These are phyloP conservation scores for Beaufortia kweichowensis DNA, from an alignment of 2,113 vertebrate species.

Conservation along the genomic window DNA sequence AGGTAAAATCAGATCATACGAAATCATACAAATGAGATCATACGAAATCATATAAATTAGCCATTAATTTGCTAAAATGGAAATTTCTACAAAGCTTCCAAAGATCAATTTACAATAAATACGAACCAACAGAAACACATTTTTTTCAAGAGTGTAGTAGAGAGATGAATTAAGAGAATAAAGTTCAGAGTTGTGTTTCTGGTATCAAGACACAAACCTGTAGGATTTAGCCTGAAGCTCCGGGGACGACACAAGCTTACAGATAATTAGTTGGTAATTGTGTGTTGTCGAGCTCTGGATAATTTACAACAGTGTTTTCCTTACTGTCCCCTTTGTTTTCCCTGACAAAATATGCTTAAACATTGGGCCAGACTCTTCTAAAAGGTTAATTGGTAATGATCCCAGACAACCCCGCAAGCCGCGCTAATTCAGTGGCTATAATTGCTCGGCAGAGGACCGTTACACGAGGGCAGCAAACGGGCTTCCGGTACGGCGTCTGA, in stretches of 20 bases:
- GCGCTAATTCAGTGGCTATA: constrained; percentile 36
- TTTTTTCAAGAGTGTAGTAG: not conserved
- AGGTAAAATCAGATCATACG: too few species aligned
- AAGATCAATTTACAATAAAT: too few species aligned
- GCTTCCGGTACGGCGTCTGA: not conserved
- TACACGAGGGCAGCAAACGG: constrained; percentile 29
- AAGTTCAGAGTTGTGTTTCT: not conserved
- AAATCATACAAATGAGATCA: too few species aligned
- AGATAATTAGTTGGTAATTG: constrained; percentile 37
- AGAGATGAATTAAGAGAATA: not conserved
- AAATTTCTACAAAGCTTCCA: too few species aligned
- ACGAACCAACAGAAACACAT: too few species aligned
- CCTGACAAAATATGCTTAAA: constrained; percentile 43
- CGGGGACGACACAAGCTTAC: not conserved
- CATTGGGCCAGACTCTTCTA: constrained; percentile 55
- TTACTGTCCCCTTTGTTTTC: constrained; percentile 45
- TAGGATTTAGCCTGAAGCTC: not conserved
- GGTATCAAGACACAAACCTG: not conserved
- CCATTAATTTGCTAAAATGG: too few species aligned
- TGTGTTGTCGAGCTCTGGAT: constrained; percentile 23
- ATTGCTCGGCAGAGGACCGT: constrained; percentile 40
- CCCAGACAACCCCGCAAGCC: constrained; percentile 22
- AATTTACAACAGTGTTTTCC: constrained; percentile 37
- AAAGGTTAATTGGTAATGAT: constrained; percentile 65
- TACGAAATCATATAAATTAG: too few species aligned